Evolutionary conservation across 2,888 invertebrate genomes (phyloP), one percentile per base, ranked within the genome.

Genomic region (Omphaloscelis lunosa): DNA sequence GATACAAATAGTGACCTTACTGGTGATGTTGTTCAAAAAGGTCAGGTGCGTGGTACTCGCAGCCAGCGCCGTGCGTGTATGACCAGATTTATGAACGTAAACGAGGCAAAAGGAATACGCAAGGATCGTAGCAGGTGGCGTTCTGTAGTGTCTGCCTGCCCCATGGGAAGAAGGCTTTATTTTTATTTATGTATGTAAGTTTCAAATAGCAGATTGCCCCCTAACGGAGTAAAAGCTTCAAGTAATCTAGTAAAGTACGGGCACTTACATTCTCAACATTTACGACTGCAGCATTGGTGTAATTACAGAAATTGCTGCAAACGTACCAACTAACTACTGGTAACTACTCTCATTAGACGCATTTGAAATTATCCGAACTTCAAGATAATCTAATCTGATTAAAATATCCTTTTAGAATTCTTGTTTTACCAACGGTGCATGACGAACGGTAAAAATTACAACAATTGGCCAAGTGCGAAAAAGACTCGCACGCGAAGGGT

Each of bases 221-320:
- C 6, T 23, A 45, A 34, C 15, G 20, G 5, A 29, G 15, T 11
- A 48, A 39, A 48, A 62, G 15, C 29, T 63, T 2, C n/a, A 41
- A 48, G 51, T 72, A n/a, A 79, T 79, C 51, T 53, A 11, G 41
- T 79, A 72, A 59, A 72, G 48, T 34, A n/a, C 39, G 2, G 6
- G n/a, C 48, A 58, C 48, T 71, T 56, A 69, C 53, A 62, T n/a
- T 76, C 67, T 34, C 15, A 41, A 77, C 78, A 41, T 51, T 63
- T 51, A 58, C 63, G 29, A 71, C 56, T 29, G 62, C 62, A 63
- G 48, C 63, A 12, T n/a, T 11, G 12, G 29, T 58, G n/a, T 58
- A 71, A 79, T 78, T 51, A 63, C n/a, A 41, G 29, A 15, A 51
- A 78, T 58, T 48, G 48, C 71, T 39, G 56, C 48, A 51, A 58